phyloP scores from a whole-genome alignment of 1,140 invertebrate genomes.

The Drosophila baimaii region DNA sequence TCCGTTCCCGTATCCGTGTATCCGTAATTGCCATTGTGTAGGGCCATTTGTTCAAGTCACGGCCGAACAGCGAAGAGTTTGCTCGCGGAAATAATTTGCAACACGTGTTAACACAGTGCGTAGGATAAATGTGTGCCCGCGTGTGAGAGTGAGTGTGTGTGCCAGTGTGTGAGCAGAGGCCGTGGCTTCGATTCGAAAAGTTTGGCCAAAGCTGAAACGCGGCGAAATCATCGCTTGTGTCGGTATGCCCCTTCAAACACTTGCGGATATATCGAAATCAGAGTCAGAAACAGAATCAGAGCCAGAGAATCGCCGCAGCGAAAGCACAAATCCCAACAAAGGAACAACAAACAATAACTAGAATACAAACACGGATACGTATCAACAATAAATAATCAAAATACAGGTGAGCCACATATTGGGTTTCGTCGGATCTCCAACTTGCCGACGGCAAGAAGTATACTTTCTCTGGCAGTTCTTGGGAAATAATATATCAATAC shows the following conservation, averaged over 20 bases:
- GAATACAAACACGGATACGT: constrained; percentile 52
- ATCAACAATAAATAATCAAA: constrained; percentile 56
- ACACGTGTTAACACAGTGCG: constrained; percentile 78
- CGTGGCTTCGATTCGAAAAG: constrained; percentile 27
- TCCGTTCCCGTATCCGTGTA: constrained; percentile 3
- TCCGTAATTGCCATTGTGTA: constrained; percentile 41
- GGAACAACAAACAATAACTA: constrained; percentile 21
- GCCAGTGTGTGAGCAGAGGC: constrained; percentile 28
- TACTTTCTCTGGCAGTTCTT: neutral
- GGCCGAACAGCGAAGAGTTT: constrained; percentile 49
- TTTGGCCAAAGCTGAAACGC: constrained; percentile 10
- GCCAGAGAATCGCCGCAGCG: constrained; percentile 6
- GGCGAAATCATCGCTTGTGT: constrained; percentile 4
- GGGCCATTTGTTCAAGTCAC: constrained; percentile 64
- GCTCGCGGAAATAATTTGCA: constrained; percentile 56
- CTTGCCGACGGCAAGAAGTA: constrained; percentile 40
- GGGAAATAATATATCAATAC: neutral
- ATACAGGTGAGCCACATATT: constrained; percentile 47
- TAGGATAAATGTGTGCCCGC: constrained; percentile 53
- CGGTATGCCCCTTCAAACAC: constrained; percentile 22
- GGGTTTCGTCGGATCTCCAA: constrained; percentile 8
- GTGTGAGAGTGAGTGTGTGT: constrained; percentile 20
- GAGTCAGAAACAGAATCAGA: neutral
- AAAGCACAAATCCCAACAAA: constrained; percentile 51
- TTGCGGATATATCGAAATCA: constrained; percentile 35